Conservation (phyloP, 2,888 invertebrate genomes). For the Plagodis dolabraria region DNA sequence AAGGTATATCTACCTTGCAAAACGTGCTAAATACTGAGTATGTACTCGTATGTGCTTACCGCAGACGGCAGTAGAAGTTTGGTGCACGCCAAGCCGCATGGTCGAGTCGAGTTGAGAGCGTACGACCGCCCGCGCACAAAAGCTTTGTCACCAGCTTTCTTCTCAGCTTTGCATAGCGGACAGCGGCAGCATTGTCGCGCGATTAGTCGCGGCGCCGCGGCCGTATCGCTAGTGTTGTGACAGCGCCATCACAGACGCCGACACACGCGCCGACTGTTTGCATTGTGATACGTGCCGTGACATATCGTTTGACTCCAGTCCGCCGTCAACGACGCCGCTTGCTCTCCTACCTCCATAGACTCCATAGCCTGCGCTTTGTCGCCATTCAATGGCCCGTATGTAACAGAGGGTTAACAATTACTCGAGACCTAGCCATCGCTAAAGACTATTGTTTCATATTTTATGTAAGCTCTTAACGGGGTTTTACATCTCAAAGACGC, state of each 20-base stretch:
- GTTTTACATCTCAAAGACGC: constrained; percentile 47
- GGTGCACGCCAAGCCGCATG: constrained; percentile 14
- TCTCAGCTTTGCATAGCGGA: constrained; percentile 58
- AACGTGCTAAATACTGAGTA: constrained; percentile 15
- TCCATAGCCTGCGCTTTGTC: constrained; percentile 53
- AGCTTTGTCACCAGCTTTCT: constrained; percentile 61
- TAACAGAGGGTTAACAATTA: constrained; percentile 67
- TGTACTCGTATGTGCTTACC: constrained; percentile 17
- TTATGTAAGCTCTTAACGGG: constrained; percentile 47
- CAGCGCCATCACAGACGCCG: constrained; percentile 72
- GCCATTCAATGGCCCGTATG: constrained; percentile 58
- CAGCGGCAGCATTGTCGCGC: constrained; percentile 63
- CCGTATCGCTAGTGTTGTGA: constrained; percentile 66
- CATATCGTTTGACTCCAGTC: constrained; percentile 73
- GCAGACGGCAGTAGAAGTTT: constrained; percentile 18
- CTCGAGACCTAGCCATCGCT: constrained; percentile 58
- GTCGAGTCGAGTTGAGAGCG: constrained; percentile 31
- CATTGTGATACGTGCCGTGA: constrained; percentile 81
- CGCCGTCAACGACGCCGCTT: constrained; percentile 57
- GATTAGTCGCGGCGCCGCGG: constrained; percentile 74
- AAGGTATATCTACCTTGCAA: no score
- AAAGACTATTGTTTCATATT: constrained; percentile 48
- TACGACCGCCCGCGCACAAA: constrained; percentile 69
- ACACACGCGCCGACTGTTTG: constrained; percentile 81
- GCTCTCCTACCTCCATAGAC: constrained; percentile 40